phyloP scores from a whole-genome alignment of 2,888 invertebrate genomes.

The Eupithecia inturbata region DNA sequence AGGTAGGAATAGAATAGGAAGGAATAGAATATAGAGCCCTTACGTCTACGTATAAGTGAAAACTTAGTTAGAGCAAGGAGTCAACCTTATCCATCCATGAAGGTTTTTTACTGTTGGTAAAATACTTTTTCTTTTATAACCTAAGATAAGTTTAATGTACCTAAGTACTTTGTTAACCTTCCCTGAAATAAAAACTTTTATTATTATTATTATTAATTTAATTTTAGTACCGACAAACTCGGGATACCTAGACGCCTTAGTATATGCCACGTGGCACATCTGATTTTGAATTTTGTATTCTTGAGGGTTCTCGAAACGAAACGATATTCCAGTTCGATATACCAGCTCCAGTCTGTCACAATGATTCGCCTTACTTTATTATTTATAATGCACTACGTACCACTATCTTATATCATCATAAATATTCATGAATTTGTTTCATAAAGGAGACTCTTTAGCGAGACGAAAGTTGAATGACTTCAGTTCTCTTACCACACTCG shows the following conservation, averaged over 20 bases:
- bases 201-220: too few relatives aligned
- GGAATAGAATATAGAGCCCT: constrained; percentile 37
- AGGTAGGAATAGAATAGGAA: background rate
- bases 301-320: background rate
- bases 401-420: constrained; percentile 63
- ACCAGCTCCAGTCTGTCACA: constrained; percentile 38
- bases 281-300: background rate
- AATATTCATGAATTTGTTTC: constrained; percentile 75
- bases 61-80: too few relatives aligned
- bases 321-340: constrained; percentile 14
- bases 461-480: constrained; percentile 65
- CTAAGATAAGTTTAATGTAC: too few relatives aligned
- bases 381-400: constrained; percentile 60
- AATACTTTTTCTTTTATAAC: too few relatives aligned
- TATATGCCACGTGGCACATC: background rate
- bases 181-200: too few relatives aligned
- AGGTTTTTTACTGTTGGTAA: too few relatives aligned
- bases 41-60: too few relatives aligned
- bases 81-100: too few relatives aligned
- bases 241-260: background rate
- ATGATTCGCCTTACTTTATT: constrained; percentile 60
- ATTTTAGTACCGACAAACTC: background rate
- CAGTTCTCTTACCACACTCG: constrained; percentile 39
- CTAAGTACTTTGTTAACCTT: too few relatives aligned
- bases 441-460: constrained; percentile 63